phyloP scores from a whole-genome alignment of 2,888 invertebrate genomes.

The Leptothorax acervorum region DNA sequence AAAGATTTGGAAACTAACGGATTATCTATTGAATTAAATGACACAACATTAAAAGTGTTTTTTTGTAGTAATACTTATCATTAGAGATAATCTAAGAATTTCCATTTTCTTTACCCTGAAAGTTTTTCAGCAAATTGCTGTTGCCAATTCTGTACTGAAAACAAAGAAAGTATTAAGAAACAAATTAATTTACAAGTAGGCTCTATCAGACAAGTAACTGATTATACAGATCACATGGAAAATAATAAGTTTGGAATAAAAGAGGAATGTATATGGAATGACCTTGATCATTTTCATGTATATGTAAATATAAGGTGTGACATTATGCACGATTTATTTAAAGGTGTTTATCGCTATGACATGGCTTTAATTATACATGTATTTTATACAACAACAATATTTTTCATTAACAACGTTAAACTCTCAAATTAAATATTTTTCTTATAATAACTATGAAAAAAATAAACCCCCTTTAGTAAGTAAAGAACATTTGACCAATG shows the following conservation, averaged over 20 bases:
- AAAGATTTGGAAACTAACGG: conserved; percentile 3
- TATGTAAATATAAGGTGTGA: conserved; percentile 3
- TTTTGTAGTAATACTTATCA: conserved; percentile 13
- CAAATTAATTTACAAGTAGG: not conserved
- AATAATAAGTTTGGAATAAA: conserved; percentile 5
- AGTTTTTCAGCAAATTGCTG: conserved; percentile 19
- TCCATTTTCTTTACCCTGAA: not conserved
- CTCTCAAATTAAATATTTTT: conserved; percentile 10
- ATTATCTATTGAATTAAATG: conserved; percentile 10
- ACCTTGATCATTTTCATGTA: not conserved
- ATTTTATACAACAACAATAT: not conserved
- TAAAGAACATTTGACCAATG: conserved; percentile 5
- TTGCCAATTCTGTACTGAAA: conserved; percentile 7
- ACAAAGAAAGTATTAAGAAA: not conserved
- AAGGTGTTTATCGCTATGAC: conserved; percentile 19
- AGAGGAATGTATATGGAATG: not conserved
- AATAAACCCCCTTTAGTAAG: conserved; percentile 2
- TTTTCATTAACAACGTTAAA: conserved; percentile 6
- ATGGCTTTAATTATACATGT: conserved; percentile 17
- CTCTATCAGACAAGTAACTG: not conserved
- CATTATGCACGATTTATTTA: conserved; percentile 17
- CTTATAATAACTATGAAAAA: not conserved
- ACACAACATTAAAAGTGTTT: not conserved
- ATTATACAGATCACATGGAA: not conserved
- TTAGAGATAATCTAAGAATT: conserved; percentile 15